These are phyloP conservation scores for Hycleus phaleratus DNA, from an alignment of 1,140 invertebrate genomes.

Conservation along the genomic window DNA sequence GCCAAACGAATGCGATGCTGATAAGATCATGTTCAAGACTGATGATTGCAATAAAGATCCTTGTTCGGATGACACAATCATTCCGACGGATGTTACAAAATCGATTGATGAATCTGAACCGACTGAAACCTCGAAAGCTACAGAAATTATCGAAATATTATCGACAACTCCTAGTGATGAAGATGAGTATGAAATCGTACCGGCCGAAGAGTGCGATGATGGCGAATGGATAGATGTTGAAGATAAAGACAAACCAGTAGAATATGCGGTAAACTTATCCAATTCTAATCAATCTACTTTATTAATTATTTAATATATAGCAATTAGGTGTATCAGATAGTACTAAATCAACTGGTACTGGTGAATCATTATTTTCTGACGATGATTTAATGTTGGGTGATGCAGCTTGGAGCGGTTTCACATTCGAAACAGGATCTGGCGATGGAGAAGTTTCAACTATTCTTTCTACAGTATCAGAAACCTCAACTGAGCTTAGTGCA, in stretches of 20 bases:
- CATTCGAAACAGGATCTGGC: conserved; percentile 30
- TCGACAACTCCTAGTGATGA: conserved; percentile 26
- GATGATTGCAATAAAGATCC: conserved; percentile 68
- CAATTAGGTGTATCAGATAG: conserved; percentile 3
- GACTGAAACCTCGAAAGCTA: conserved; percentile 3
- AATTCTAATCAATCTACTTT: no score
- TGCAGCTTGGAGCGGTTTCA: conserved; percentile 23
- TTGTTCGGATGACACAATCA: conserved; percentile 48
- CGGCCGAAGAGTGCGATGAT: conserved; percentile 51
- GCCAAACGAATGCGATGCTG: conserved; percentile 53
- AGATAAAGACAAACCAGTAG: background rate
- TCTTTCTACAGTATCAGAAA: background rate
- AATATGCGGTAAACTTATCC: background rate
- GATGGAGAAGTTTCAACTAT: conserved; percentile 18
- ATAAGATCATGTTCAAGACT: conserved; percentile 53
- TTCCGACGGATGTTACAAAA: conserved; percentile 55
- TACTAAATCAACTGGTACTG: conserved; percentile 16
- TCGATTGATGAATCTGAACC: conserved; percentile 38
- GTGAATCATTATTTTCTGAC: conserved; percentile 36
- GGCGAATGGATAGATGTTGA: conserved; percentile 49
- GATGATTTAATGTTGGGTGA: conserved; percentile 59
- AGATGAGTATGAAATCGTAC: conserved; percentile 45
- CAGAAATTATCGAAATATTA: conserved; percentile 7
- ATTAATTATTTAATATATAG: no score
- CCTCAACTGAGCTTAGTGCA: background rate